Evolutionary conservation across 1,140 invertebrate species (phyloP).

Genomic region (Drosophila ercepeae): DNA sequence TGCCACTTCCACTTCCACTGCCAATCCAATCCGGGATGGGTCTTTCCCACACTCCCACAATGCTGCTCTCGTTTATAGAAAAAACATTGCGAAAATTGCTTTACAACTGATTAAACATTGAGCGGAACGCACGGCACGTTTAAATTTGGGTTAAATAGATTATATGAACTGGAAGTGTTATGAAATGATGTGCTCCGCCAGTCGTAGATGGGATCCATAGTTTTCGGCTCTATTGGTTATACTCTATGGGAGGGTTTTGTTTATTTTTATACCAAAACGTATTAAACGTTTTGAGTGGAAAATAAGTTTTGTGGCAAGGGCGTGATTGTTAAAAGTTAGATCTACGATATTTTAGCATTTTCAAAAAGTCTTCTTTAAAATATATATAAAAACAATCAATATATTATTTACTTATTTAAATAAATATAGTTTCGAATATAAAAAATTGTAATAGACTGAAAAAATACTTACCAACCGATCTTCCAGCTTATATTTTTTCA

Average conservation of each 20-base stretch:
- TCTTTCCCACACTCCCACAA: background rate
- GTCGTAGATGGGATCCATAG: constrained; percentile 25
- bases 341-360: background rate
- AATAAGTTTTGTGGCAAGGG: background rate
- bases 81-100: constrained; percentile 80
- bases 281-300: background rate
- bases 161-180: constrained; percentile 81
- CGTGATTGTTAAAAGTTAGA: background rate
- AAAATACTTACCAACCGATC: too few species aligned
- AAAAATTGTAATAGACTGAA: too few species aligned
- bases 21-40: constrained; percentile 15
- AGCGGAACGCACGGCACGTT: constrained; percentile 75
- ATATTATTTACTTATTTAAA: too few species aligned
- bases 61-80: constrained; percentile 67
- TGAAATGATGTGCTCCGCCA: constrained; percentile 74
- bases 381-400: too few species aligned
- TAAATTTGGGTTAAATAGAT: constrained; percentile 82
- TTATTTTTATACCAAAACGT: background rate
- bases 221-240: background rate
- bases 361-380: background rate
- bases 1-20: constrained; percentile 2
- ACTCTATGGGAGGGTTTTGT: background rate
- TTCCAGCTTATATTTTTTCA: background rate
- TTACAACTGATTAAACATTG: constrained; percentile 81
- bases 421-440: too few species aligned